A percentile compares a stretch with the other conserved stretches of the same genome.
Evolutionary conservation across 2,888 invertebrate genomes (phyloP).

Genomic region (Tetheella fluctuosa): DNA sequence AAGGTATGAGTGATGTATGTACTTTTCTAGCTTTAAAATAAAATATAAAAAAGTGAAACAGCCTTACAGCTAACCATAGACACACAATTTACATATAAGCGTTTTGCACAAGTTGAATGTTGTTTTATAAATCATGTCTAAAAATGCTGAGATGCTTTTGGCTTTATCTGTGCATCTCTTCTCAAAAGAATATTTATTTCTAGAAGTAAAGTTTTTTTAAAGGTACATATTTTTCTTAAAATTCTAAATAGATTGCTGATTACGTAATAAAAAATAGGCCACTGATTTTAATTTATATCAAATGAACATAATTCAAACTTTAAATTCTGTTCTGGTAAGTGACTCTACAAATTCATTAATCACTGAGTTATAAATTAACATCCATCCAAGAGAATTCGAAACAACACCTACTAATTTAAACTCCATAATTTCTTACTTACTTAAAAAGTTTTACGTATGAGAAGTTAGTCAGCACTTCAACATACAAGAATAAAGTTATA

Average conservation of each 20-base stretch:
- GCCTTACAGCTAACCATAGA: background rate
- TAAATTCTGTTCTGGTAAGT: background rate
- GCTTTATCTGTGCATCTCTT: too few relatives aligned
- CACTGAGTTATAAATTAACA: too few relatives aligned
- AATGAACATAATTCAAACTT: too few relatives aligned
- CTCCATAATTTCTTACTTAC: background rate
- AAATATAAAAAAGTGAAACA: constrained; percentile 7
- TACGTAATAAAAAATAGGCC: too few relatives aligned
- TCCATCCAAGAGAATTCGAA: background rate
- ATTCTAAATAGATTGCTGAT: background rate
- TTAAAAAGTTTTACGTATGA: constrained; percentile 1
- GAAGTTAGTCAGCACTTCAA: constrained; percentile 3
- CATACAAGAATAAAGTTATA: constrained; percentile 1
- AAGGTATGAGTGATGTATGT: constrained; percentile 13
- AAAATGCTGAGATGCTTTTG: too few relatives aligned
- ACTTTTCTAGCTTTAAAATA: constrained; percentile 10
- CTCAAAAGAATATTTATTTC: too few relatives aligned
- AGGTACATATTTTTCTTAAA: too few relatives aligned
- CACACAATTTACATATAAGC: background rate
- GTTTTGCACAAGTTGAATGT: background rate
- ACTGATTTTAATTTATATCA: too few relatives aligned
- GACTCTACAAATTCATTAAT: background rate
- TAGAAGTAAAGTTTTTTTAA: too few relatives aligned
- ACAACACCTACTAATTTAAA: background rate
- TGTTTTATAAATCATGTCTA: too few relatives aligned